Evolutionary conservation across 2,113 vertebrate species (phyloP).

Genomic region (Nycticryphes semicollaris): DNA sequence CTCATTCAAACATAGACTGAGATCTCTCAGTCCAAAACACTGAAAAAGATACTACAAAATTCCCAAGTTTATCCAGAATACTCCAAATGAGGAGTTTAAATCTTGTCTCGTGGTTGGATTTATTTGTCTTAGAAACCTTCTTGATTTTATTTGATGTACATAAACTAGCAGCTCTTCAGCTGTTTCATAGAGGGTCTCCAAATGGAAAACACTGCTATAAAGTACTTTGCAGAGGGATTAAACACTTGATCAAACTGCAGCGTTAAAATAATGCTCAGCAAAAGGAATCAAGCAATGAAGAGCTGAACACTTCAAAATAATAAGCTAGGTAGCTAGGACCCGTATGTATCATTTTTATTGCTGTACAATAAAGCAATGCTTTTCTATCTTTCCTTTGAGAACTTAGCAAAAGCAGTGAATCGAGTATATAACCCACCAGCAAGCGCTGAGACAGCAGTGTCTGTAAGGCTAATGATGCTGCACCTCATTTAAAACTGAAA

Average conservation of each 20-base stretch:
- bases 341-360: background rate
- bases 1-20: background rate
- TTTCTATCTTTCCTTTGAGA: background rate
- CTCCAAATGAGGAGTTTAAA: background rate
- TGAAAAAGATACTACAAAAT: background rate
- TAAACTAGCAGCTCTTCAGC: background rate
- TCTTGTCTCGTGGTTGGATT: background rate
- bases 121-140: background rate
- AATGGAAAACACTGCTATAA: background rate
- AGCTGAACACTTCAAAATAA: background rate
- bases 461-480: background rate
- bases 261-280: background rate
- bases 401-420: background rate
- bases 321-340: rapidly evolving
- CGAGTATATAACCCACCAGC: background rate
- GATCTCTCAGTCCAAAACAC: background rate
- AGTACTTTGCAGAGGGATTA: background rate
- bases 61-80: background rate
- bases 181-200: background rate
- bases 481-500: background rate
- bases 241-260: background rate
- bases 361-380: background rate
- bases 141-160: background rate
- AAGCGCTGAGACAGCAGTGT: background rate
- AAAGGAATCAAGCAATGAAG: background rate